Base-by-base conservation (phyloP, 2,113 vertebrate species). In the Apodemus sylvaticus region DNA sequence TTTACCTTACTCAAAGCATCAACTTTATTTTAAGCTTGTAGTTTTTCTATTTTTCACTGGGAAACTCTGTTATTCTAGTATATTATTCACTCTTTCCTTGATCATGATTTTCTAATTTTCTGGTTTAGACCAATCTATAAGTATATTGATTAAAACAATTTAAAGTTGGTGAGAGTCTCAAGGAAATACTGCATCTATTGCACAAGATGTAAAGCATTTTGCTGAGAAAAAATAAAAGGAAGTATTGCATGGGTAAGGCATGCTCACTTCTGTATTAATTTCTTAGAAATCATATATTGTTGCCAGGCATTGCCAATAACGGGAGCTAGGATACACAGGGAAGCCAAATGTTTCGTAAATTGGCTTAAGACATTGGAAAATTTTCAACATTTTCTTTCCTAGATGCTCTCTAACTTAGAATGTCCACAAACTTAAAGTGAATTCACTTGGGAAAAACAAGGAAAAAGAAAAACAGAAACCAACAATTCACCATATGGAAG, bases 191-290 rank as follows among this genome's bases (percentile, higher is more conserved):
- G 0, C 13, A 34, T 58, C 89, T 45, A 81, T 98, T 95, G 24
- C 66, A 95, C 13, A 97, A 73, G 85, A 66, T 55, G 7, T 51
- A 77, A 81, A 85, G 1, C 5, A 39, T 79, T 48, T 88, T 96
- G 2, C 89, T 95, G 42, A 93, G 94, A 96, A 97, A n/a, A 96
- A 89, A 62, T 74, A 48, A 86, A 91, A 94, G 89, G 94, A 86
- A 89, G 62, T 74, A 8, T 62, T 71, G 7, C 17, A 22, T 86
- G 39, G 3, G 4, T 19, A 36, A 11, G 4, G 4, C 5, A 93
- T 45, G 20, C 4, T 85, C 74, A 12, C 77, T 62, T 91, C 86
- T 90, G 53, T 68, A 58, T 86, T 94, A 31, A 22, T 89, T 87
- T 97, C 97, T 89, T 66, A 91, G 96, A 96, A 98, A 73, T 58